Base-by-base conservation (phyloP, 1,140 invertebrate genomes). In the Drosophila tropicalis region DNA sequence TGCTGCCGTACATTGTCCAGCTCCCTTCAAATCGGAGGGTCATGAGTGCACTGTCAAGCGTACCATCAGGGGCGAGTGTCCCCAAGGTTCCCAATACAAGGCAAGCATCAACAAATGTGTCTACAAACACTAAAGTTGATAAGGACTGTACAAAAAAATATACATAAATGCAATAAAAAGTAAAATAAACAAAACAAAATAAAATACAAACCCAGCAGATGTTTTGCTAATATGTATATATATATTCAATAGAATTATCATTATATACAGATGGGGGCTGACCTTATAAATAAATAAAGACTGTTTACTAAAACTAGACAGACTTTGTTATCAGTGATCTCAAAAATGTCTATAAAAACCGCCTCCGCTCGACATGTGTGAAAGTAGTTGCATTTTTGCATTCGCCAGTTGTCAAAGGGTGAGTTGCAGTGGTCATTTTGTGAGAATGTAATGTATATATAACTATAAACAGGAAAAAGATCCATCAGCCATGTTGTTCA, bases 11-110 rank as follows among this genome's bases (percentile, higher is more conserved):
- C 70, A 56, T 2, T 91, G 90, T 47, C 72, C 79, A 0, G 55
- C 36, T n/a, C 58, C 68, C 1, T 91, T 84, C 41, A 70, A 67
- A 62, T 41, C 34, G 9, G 60, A 81, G 5, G 44, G 36, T 0
- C 25, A 36, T 3, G 4, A 54, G 0, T 91, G 90, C 63, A 32
- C 67, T 1, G 1, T 60, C 1, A 12, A 79, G 0, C 84, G 90
- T 9, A 58, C 79, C 12, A 84, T 91, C 44, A 70, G 55, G n/a
- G 90, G 90, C 34, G 74, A 81, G 2, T 91, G 90, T 54, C 90
- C 90, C 17, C 2, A 0, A 0, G 29, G 62, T 4, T 91, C 87
- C 1, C 39, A 47, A 44, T 91, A 81, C 15, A 79, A 73, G 22
- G 3, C 77, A 5, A 81, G 61, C 2, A 19, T 84, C 4, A 91